Evolutionary conservation across 2,797 vertebrate species (phyloP), one percentile per base, ranked within the genome.

Genomic region (Dicrostonyx torquatus): DNA sequence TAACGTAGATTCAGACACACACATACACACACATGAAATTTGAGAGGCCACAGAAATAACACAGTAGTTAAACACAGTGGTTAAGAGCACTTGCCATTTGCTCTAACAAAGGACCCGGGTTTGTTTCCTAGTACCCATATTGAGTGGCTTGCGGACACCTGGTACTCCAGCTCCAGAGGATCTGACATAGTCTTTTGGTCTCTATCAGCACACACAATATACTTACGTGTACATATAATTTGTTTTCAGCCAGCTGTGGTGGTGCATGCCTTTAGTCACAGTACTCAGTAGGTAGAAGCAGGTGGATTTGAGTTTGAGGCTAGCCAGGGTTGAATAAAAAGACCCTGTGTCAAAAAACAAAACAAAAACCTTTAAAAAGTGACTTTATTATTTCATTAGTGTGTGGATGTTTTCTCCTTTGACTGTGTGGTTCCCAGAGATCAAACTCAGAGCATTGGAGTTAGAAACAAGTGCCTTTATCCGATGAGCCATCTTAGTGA

Each of bases 351-450:
- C n/a, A 80, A 50, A 66, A 84, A 64, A 80, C 31, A 64, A 45
- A 83, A 62, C 37, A 48, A 64, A 20, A 43, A 40, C 58, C 31
- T 48, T 66, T 24, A n/a, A 66, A 66, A 48, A 50, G 82, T 84
- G 82, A n/a, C 60, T 82, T 82, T 84, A 45, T 66, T 84, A 84
- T 48, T 84, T 83, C 62, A 84, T 66, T 84, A 84, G 80, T 84
- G 37, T 64, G 6, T 84, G 82, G 29, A n/a, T 20, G 31, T 66
- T 48, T 66, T 84, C 43, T 66, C 62, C 60, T 48, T 66, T 66
- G 82, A 84, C 29, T 62, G 48, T 8, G 12, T 48, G 82, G 64
- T 43, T 48, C 43, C 43, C 17, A 48, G 60, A 48, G 60, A 48
- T 48, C 60, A 84, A 83, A 66, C 40, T 66, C 60, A 84, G 80